These are phyloP conservation scores for Leptinotarsa juncta DNA, from an alignment of 2,888 invertebrate species.

Conservation along the genomic window DNA sequence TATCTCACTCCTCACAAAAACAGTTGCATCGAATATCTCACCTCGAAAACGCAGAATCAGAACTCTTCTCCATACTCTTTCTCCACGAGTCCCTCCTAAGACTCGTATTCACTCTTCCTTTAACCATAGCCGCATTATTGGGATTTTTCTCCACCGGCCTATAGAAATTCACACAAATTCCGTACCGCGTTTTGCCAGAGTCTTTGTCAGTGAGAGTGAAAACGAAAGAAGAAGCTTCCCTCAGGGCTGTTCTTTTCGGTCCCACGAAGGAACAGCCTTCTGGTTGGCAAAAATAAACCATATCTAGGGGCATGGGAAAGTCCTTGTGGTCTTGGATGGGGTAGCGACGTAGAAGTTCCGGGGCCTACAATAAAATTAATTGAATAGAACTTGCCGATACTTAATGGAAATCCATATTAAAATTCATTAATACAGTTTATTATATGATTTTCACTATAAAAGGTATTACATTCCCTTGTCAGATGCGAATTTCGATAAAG, in stretches of 20 bases:
- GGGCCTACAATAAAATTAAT: constrained; percentile 72
- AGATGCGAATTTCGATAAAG: too few relatives aligned
- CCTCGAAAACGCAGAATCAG: constrained; percentile 94
- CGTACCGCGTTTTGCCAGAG: constrained; percentile 93
- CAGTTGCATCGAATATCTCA: constrained; percentile 56
- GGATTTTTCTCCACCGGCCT: constrained; percentile 82
- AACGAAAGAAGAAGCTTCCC: constrained; percentile 96
- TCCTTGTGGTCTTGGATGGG: constrained; percentile 96
- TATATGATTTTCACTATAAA: too few relatives aligned
- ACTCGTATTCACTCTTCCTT: constrained; percentile 69
- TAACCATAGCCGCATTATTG: constrained; percentile 56
- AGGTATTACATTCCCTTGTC: too few relatives aligned
- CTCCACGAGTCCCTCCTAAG: constrained; percentile 90
- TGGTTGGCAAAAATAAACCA: constrained; percentile 99
- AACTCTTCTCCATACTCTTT: constrained; percentile 91
- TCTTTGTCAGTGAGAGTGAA: constrained; percentile 99
- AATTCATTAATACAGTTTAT: too few relatives aligned
- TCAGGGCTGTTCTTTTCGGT: constrained; percentile 82
- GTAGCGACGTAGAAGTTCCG: constrained; percentile 94
- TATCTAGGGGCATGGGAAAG: constrained; percentile 96
- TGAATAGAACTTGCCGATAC: too few relatives aligned
- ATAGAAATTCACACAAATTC: constrained; percentile 98
- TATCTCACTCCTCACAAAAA: too few relatives aligned
- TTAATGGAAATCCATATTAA: too few relatives aligned
- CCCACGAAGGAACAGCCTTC: constrained; percentile 97